Evolutionary conservation across 2,113 vertebrate species (phyloP), one percentile per base, ranked within the genome.

Genomic region (Cryptomyrus ogoouensis): DNA sequence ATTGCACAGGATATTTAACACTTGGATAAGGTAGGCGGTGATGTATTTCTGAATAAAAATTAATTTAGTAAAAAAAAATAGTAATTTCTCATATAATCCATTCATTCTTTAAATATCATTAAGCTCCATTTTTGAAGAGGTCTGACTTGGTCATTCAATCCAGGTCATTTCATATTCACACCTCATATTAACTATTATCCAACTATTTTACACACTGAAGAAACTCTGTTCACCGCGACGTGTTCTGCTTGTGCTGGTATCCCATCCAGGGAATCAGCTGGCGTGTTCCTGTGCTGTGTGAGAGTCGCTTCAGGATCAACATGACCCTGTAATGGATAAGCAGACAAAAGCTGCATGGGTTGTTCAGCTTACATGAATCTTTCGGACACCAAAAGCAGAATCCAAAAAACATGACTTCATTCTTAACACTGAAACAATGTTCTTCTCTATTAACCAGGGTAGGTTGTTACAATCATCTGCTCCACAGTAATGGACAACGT

Each of bases 51-150:
- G 74, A 80, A 80, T 80, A 80, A 35, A 80, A 80, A 80, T 80
- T 80, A 80, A 80, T 80, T 80, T 42, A 80, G 74, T 80, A 19
- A 80, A 80, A 80, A 80, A 80, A 80, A 80, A 77, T 77, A 39
- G 70, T 80, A 80, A 80, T 80, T 80, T 80, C 74, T 80, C 31
- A 42, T 80, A 2, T 80, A 80, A 80, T 80, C 35, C 74, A 19
- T 15, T 80, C 15, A 42, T 77, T 42, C 6, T 42, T 77, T 80
- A 80, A 77, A 80, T 39, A 80, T 80, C 35, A 80, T 80, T 80
- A 80, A 80, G 74, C 35, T 80, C 74, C 74, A 39, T 80, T 42
- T 80, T 80, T 39, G 15, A 80, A 42, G 74, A 80, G 35, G 74
- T 80, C 35, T 80, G 74, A 39, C 35, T 80, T 80, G 15, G 74